These are phyloP conservation scores for Meloidogyne chitwoodi DNA, from an alignment of 1,140 invertebrate genomes.

Conservation along the genomic window DNA sequence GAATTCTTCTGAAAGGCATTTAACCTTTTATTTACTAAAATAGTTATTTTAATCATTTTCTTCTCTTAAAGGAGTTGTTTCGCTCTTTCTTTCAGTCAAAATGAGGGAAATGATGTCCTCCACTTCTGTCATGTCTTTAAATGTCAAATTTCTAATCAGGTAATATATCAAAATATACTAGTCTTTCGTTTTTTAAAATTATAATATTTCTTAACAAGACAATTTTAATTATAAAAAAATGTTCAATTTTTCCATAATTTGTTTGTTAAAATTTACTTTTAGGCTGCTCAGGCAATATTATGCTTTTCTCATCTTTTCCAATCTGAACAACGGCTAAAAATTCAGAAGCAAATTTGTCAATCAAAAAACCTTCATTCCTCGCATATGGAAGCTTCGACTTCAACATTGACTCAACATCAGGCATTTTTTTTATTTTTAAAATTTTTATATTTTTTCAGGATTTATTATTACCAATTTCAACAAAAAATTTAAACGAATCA, in stretches of 20 bases:
- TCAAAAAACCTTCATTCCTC: conserved; percentile 65
- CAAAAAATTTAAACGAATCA: not conserved
- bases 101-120: conserved; percentile 51
- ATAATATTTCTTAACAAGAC: conserved; percentile 16
- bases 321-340: not conserved
- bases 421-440: conserved; percentile 65
- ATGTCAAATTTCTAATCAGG: conserved; percentile 93
- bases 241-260: no score
- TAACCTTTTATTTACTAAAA: not conserved
- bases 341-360: not conserved
- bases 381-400: conserved; percentile 78
- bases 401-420: conserved; percentile 74
- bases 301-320: not conserved
- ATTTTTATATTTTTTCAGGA: conserved; percentile 12
- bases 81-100: conserved; percentile 90
- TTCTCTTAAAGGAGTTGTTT: conserved; percentile 72
- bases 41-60: not conserved
- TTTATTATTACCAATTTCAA: not conserved
- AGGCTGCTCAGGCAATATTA: not conserved
- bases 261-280: conserved; percentile 5
- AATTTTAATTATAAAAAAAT: no score
- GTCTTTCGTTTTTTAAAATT: not conserved
- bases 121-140: conserved; percentile 88
- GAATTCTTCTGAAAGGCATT: conserved; percentile 70
- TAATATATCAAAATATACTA: conserved; percentile 68